Conservation (phyloP, 2,797 vertebrate species). For the Gadopsis marmoratus region DNA sequence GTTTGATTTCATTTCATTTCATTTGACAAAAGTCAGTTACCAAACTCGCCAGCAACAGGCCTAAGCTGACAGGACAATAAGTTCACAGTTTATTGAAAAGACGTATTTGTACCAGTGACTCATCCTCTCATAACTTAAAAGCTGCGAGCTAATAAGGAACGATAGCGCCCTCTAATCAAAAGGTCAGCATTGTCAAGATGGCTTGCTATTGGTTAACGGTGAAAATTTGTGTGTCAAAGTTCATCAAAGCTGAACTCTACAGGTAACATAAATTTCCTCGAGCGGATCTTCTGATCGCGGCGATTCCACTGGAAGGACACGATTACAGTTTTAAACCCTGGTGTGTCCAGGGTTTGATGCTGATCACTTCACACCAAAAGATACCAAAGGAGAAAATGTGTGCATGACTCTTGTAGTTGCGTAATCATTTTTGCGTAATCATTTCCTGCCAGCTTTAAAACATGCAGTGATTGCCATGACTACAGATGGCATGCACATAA, state of each 20-base stretch:
- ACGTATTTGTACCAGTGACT: too few relatives aligned
- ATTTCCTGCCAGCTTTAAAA: conserved; percentile 61
- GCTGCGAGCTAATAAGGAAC: neutral
- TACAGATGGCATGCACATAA: conserved; percentile 68
- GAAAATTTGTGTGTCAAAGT: neutral
- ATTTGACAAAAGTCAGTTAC: neutral
- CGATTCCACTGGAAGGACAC: neutral
- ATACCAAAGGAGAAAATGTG: conserved; percentile 39
- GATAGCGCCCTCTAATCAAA: neutral
- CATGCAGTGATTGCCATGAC: conserved; percentile 65
- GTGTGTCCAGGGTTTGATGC: neutral
- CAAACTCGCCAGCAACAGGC: neutral
- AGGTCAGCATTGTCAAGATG: neutral
- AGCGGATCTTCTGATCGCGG: neutral
- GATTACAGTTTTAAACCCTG: neutral
- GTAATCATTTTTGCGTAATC: conserved; percentile 67
- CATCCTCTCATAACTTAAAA: neutral
- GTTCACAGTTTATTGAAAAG: neutral
- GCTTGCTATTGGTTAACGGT: too few relatives aligned
- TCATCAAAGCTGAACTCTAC: neutral
- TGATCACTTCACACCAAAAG: conserved; percentile 15
- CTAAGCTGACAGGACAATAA: neutral
- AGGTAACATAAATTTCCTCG: neutral
- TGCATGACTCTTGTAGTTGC: conserved; percentile 44
- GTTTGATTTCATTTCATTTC: too few relatives aligned